A percentile compares a stretch with the other conserved stretches of the same genome.
Evolutionary conservation across 2,113 vertebrate genomes (phyloP).

Genomic region (Pristiophorus japonicus): DNA sequence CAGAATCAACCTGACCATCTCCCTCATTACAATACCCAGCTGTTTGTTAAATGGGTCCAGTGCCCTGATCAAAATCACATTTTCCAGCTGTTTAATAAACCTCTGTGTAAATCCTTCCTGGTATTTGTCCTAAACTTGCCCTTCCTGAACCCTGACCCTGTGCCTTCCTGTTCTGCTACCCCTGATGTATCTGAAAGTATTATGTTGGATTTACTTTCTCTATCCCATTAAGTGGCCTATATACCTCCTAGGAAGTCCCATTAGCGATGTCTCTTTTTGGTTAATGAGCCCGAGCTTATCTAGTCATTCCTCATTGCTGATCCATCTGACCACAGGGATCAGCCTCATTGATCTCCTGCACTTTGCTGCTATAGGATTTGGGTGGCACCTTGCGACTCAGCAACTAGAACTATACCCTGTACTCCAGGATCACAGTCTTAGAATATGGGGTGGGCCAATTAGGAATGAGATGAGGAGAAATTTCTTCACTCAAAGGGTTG

Average conservation of each 20-base stretch:
- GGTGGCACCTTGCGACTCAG: too few relatives aligned
- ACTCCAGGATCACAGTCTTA: too few relatives aligned
- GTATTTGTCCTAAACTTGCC: not conserved
- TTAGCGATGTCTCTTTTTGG: not conserved
- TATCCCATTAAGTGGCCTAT: not conserved
- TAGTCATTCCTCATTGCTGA: not conserved
- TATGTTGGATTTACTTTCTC: not conserved
- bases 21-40: not conserved
- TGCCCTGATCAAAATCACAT: not conserved
- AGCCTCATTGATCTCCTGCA: not conserved
- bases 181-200: not conserved
- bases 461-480: too few relatives aligned
- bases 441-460: too few relatives aligned
- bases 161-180: not conserved
- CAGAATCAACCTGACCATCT: not conserved
- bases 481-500: too few relatives aligned
- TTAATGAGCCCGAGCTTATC: not conserved
- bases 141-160: not conserved
- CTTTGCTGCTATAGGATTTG: not conserved
- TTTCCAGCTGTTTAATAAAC: not conserved
- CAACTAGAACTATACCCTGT: not conserved
- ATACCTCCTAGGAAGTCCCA: not conserved
- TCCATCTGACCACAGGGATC: not conserved
- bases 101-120: not conserved
- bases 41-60: not conserved